phyloP scores from a whole-genome alignment of 92 coral and sea anemone species.

The Heteractis magnifica region DNA sequence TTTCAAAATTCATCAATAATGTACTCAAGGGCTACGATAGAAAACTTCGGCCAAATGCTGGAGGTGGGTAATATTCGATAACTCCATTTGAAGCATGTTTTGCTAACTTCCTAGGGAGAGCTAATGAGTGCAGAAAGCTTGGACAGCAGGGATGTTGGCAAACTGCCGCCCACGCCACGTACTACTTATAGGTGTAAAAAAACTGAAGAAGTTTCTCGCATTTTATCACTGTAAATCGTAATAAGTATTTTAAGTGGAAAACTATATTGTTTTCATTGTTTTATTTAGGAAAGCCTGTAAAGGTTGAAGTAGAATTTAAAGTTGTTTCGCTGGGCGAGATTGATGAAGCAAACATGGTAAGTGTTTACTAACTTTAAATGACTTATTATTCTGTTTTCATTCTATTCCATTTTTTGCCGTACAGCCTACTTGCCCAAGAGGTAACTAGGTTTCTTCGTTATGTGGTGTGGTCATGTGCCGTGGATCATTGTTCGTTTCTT shows the following conservation, averaged over 20 bases:
- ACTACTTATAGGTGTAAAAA: no score
- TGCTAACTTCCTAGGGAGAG: neutral
- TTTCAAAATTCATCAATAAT: no score
- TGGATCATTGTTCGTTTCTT: no score
- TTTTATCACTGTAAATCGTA: no score
- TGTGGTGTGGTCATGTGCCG: no score
- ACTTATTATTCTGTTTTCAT: neutral
- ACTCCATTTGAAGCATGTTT: neutral
- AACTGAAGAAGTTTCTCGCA: no score
- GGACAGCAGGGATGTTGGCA: neutral
- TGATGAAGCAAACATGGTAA: conserved; percentile 70
- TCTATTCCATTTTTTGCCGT: neutral
- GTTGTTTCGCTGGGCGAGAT: conserved; percentile 74
- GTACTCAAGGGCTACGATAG: conserved; percentile 51
- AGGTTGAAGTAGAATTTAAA: conserved; percentile 60
- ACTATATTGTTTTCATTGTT: neutral
- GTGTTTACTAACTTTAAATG: neutral
- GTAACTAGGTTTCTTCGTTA: no score
- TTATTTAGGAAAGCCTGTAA: conserved; percentile 59
- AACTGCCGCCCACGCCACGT: neutral
- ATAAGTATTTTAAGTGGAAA: no score
- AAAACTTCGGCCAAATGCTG: conserved; percentile 71
- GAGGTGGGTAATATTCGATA: conserved; percentile 26
- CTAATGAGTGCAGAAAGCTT: neutral
- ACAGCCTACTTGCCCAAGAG: no score